A percentile compares a stretch with the other conserved stretches of the same genome.
Conservation (phyloP, 1,140 invertebrate genomes). For the Metaphire vulgaris region DNA sequence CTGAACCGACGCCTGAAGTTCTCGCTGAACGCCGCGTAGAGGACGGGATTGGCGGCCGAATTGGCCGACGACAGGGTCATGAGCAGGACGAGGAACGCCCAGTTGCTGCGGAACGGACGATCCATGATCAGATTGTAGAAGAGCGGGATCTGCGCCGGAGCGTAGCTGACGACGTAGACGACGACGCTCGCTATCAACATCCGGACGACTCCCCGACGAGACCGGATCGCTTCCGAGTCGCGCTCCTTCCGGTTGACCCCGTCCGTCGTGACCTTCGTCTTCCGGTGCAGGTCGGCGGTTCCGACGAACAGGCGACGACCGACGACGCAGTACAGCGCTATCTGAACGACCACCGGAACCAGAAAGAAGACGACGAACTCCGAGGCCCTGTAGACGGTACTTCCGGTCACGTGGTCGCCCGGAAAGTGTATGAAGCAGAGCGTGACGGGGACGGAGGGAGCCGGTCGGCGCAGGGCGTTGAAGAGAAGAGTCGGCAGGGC, state of each 20-base stretch:
- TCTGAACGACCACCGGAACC: slow-evolving; percentile 43
- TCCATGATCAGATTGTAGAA: slow-evolving; percentile 48
- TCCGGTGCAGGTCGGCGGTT: slow-evolving; percentile 24
- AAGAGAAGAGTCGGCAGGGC: slow-evolving; percentile 46
- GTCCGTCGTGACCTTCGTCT: background rate
- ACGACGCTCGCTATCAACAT: slow-evolving; percentile 52
- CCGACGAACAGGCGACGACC: slow-evolving; percentile 33
- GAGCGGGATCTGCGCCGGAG: slow-evolving; percentile 47
- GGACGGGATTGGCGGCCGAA: slow-evolving; percentile 51
- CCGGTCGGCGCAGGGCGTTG: slow-evolving; percentile 37
- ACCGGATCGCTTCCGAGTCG: slow-evolving; percentile 39
- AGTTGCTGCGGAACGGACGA: slow-evolving; percentile 42
- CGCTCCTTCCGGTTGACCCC: slow-evolving; percentile 4
- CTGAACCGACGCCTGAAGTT: slow-evolving; percentile 45
- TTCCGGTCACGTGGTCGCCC: slow-evolving; percentile 25
- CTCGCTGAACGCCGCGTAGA: slow-evolving; percentile 52
- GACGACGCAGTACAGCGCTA: slow-evolving; percentile 35
- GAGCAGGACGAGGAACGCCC: slow-evolving; percentile 47
- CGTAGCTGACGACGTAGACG: slow-evolving; percentile 52
- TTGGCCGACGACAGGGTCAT: slow-evolving; percentile 50
- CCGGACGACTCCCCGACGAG: slow-evolving; percentile 50
- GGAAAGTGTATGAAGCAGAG: slow-evolving; percentile 42
- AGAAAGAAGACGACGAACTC: slow-evolving; percentile 50
- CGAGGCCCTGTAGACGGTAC: slow-evolving; percentile 43
- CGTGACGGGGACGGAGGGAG: slow-evolving; percentile 28